Base-by-base conservation (phyloP, 1,140 invertebrate species). In the Drosophila aff. region DNA sequence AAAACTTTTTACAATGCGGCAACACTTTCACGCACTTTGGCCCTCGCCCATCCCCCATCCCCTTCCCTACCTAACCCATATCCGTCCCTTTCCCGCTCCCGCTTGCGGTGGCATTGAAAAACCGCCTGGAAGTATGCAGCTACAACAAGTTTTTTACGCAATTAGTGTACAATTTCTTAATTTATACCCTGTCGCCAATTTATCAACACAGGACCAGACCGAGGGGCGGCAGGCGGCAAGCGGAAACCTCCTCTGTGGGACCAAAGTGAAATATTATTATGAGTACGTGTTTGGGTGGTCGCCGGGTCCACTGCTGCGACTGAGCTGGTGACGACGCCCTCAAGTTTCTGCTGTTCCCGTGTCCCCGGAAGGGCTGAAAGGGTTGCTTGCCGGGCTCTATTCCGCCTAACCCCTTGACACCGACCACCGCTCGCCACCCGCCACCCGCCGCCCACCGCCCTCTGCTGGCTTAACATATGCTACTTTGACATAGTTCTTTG, bases 131-230 rank as follows among this genome's bases (percentile, higher is more conserved):
- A 87, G 83, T 87, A 87, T 87, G 84, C 83, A 61, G 68, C 71
- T 74, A 68, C 81, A 84, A 77, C 77, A 84, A 89, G 81, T 91
- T 91, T 91, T 91, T 91, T 91, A 91, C 89, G 87, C 87, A 91
- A 91, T 91, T 91, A 91, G 87, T 89, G 87, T 91, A 91, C 89
- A 91, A 91, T 91, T 91, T 91, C 87, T 91, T 91, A 91, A 91
- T 91, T 91, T 91, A 91, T 91, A 91, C 83, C 76, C 87, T 91
- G 89, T 91, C 87, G 89, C 87, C 87, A 91, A 91, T 91, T 91
- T 91, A 91, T 91, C 87, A 91, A 82, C 87, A 87, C 68, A 76
- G 63, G 63, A 46, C 36, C 68, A 43, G 58, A 62, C 43, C 58
- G 23, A 26, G 40, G 41, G 57, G 28, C 6, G 18, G 31, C 26